Base-by-base conservation (phyloP, 2,113 vertebrate species). In the Rhinichthys klamathensis region DNA sequence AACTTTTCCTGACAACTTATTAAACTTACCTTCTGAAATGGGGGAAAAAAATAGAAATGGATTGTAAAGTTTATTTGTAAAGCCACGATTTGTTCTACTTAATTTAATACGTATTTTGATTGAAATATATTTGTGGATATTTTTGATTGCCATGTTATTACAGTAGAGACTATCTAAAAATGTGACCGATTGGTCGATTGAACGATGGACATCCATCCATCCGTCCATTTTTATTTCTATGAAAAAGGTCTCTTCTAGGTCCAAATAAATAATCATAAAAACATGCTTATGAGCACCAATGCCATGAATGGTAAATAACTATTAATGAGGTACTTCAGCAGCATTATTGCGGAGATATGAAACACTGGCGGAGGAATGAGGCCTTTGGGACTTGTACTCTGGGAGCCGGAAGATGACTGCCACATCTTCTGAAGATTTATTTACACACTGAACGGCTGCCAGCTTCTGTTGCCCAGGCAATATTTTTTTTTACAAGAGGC, bases 381-480 rank as follows among this genome's bases (percentile, higher is more conserved):
- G 25, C 84, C 32, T 60, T 69, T 15, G 76, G 75, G 63, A 54
- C 56, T 63, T 80, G 78, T 80, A 27, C 58, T 46, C 58, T 10
- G 56, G n/a, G 58, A 81, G 61, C n/a, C 9, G 25, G 30, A 69
- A 51, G 61, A 81, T 69, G 80, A 81, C 44, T 65, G 80, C 10
- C 25, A 65, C 80, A 81, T 81, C 80, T 90, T 80, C 85, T 83
- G 23, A 79, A 90, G 92, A 93, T 94, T 93, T 93, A 94, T 94
- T 91, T 90, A 74, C 88, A 84, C 87, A 12, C 88, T 63, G 76
- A 90, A 89, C 80, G 83, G 84, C 88, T 92, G 93, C 88, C 93
- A 89, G 89, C 84, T 91, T 87, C 86, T 76, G 88, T 86, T 87
- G 82, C 85, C 86, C 75, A 1, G 85, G 86, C 70, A 90, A 89